Base-by-base conservation (phyloP, 2,888 invertebrate species). In the Hololepta plana region DNA sequence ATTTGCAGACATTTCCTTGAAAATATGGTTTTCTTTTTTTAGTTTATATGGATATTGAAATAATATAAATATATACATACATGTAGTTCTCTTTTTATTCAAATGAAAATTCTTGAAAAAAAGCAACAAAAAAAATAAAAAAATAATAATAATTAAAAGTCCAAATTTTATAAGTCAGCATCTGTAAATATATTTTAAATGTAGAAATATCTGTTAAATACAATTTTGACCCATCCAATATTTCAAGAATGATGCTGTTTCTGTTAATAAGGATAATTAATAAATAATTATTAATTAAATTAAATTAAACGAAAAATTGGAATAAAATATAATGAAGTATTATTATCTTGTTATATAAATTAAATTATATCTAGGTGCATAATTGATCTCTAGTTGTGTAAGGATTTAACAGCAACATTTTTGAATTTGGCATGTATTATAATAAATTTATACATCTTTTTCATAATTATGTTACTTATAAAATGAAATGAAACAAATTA, bases 391-490 rank as follows among this genome's bases (percentile, higher is more conserved):
- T 44, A 45, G 43, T 38, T 38, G 33, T 30, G 35, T 43, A 40
- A 38, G 38, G 36, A 32, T 30, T 29, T 26, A 35, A 35, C 43
- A 40, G 42, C 47, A 43, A 34, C 43, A 42, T 43, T 44, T 44
- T 45, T 45, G 44, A 42, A 40, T 33, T 37, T 37, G 30, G 38
- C 36, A 36, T 45, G 39, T 45, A 43, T 46, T 42, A 40, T 39
- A 38, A 39, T 35, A 41, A 45, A 40, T 44, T 46, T 46, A 46
- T 44, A 44, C 42, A 44, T 42, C 40, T 40, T 48, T 47, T 49
- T 43, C 44, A 38, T 46, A 42, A 46, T 46, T 49, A 48, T 41
- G 47, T 51, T 44, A 42, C 39, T 45, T 7, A 32, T 34, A 26
- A 32, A 34, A 32, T 30, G 30, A 32, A 32, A 34, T 34, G 34